Conservation (phyloP, 35 echinoderm and acorn worm genomes). For the Apostichopus parvimensis region DNA sequence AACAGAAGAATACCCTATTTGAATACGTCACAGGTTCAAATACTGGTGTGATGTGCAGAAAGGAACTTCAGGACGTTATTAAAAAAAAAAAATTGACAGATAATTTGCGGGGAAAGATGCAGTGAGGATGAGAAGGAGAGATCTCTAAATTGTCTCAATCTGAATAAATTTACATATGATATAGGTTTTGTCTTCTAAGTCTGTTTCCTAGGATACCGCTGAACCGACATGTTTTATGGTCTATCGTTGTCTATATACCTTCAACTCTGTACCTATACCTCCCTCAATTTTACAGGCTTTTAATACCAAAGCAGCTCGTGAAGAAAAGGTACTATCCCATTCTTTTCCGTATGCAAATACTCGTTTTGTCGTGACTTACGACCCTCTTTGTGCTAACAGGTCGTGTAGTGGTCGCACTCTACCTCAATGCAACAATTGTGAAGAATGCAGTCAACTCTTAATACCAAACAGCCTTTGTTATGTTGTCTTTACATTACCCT, state of each 20-base stretch:
- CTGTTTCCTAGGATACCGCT: background rate
- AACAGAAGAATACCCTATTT: too few species aligned
- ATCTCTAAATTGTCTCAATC: too few species aligned
- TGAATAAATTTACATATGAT: too few species aligned
- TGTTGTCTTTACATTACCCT: background rate
- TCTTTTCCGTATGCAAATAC: slow-evolving; percentile 2
- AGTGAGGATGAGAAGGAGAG: too few species aligned
- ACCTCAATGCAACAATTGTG: background rate
- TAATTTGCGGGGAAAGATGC: too few species aligned
- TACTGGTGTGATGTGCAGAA: too few species aligned
- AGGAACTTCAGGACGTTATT: too few species aligned
- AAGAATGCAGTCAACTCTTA: background rate
- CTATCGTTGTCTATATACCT: background rate
- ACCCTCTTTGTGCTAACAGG: background rate
- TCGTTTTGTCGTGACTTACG: too few species aligned
- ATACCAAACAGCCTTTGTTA: background rate
- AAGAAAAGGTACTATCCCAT: slow-evolving; percentile 34
- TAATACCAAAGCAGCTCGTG: slow-evolving; percentile 48
- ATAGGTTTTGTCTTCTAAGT: too few species aligned
- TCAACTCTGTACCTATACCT: background rate
- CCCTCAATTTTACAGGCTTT: slow-evolving; percentile 53
- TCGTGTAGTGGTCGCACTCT: background rate
- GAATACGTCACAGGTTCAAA: too few species aligned
- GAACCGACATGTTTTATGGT: background rate
- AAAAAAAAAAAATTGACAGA: too few species aligned